phyloP scores from a whole-genome alignment of 2,113 vertebrate genomes.

The Paramisgurnus dabryanus region DNA sequence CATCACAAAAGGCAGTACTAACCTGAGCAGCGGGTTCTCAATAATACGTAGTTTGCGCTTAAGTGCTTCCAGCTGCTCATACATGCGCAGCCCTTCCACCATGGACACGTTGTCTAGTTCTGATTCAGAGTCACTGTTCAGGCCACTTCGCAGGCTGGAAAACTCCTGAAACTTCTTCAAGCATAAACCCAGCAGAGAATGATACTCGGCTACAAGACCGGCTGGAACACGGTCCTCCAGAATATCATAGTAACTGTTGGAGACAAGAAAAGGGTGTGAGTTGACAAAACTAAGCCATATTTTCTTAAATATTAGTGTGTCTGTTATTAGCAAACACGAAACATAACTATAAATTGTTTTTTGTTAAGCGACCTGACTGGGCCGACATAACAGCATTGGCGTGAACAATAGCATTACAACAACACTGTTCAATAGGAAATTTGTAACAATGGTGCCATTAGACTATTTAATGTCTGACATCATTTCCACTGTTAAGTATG shows the following conservation, averaged over 20 bases:
- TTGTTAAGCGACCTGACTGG: no score
- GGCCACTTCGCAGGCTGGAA: constrained; percentile 77
- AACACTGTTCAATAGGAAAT: neutral
- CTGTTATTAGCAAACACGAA: no score
- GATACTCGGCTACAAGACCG: constrained; percentile 86
- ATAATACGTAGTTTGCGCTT: constrained; percentile 91
- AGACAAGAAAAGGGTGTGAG: neutral
- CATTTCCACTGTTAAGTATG: neutral
- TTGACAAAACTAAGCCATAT: neutral
- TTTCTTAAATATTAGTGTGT: no score
- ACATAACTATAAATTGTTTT: no score
- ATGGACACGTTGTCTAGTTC: constrained; percentile 87
- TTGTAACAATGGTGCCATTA: neutral
- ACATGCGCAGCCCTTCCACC: constrained; percentile 91
- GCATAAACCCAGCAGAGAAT: constrained; percentile 77
- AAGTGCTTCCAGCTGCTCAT: constrained; percentile 83
- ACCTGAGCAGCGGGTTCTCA: constrained; percentile 91
- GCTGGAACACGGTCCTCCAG: constrained; percentile 89
- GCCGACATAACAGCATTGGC: no score
- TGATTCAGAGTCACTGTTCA: constrained; percentile 80
- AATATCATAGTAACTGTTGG: constrained; percentile 89
- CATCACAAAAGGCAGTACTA: constrained; percentile 2
- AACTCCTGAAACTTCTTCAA: constrained; percentile 83
- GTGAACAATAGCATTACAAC: neutral
- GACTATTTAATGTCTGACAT: neutral